A percentile compares a stretch with the other conserved stretches of the same genome.
Evolutionary conservation across 2,888 invertebrate species (phyloP).

Genomic region (Nesidiocoris tenuis): DNA sequence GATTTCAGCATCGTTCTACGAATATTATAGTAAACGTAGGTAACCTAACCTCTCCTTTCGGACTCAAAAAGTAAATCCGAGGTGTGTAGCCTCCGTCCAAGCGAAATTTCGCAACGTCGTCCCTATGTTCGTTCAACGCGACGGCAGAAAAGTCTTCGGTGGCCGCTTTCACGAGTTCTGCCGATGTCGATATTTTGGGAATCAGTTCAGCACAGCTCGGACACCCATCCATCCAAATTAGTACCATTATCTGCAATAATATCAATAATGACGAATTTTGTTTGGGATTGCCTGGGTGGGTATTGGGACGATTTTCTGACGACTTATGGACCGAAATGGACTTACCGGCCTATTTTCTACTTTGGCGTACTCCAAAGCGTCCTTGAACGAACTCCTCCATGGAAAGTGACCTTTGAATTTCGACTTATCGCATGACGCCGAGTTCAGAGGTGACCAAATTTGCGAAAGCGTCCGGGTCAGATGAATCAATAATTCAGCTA

Average conservation of each 20-base stretch:
- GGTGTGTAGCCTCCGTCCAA: slow-evolving; percentile 23
- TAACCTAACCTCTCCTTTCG: slow-evolving; percentile 16
- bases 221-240: slow-evolving; percentile 26
- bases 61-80: slow-evolving; percentile 15
- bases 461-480: background rate
- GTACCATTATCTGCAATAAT: slow-evolving; percentile 12
- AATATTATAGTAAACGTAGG: no score
- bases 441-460: background rate
- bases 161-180: background rate
- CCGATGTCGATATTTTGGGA: background rate
- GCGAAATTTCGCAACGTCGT: slow-evolving; percentile 13
- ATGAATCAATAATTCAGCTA: background rate
- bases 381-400: slow-evolving; percentile 6
- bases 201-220: slow-evolving; percentile 20
- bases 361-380: slow-evolving; percentile 25
- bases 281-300: no score
- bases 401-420: slow-evolving; percentile 19
- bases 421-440: slow-evolving; percentile 13
- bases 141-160: slow-evolving; percentile 17
- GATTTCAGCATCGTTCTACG: no score
- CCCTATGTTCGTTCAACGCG: slow-evolving; percentile 13
- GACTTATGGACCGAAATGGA: background rate
- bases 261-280: background rate
- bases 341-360: slow-evolving; percentile 19
- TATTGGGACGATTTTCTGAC: background rate